Evolutionary conservation across 1,140 invertebrate genomes (phyloP), one percentile per base, ranked within the genome.

Genomic region (Uloborus diversus): DNA sequence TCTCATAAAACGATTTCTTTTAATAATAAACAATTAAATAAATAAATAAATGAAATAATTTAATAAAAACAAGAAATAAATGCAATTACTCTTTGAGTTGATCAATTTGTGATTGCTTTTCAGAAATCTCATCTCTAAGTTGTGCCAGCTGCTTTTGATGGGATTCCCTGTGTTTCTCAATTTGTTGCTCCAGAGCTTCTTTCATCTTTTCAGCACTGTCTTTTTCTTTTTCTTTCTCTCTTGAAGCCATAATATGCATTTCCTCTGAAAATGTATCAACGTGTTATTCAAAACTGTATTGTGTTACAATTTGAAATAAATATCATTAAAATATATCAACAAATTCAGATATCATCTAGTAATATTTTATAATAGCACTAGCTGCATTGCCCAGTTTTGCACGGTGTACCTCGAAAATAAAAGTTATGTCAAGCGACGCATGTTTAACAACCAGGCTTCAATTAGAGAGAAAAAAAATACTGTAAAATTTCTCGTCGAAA

Each of bases 81-180:
- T n/a, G n/a, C n/a, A n/a, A n/a, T 28, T 62, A 81, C 79, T 99
- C 96, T 90, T 96, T 98, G 78, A 99, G 92, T 85, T 97, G 92
- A 85, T 95, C 94, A 86, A 99, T 92, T 81, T 93, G 86, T 82
- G 92, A 89, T 86, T 99, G 96, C 85, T 98, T 97, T 79, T 94
- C 92, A 37, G 93, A 92, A 64, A 99, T 94, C 89, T 99, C 97
- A 87, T 99, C 96, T 75, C 97, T 82, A 4, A 92, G 86, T 28
- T 85, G 84, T 7, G 88, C 85, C 3, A 92, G 85, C 89, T 99
- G 96, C 87, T 96, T 96, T 84, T 96, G 94, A 88, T 99, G 97
- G 53, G 92, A 93, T 85, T 97, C 94, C 57, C 97, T 90, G 82
- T 99, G 90, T 84, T 96, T 93, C 88, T 98, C 96, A 90, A 99